Evolutionary conservation across 2,113 vertebrate species (phyloP).

Genomic region (Strix uralensis): DNA sequence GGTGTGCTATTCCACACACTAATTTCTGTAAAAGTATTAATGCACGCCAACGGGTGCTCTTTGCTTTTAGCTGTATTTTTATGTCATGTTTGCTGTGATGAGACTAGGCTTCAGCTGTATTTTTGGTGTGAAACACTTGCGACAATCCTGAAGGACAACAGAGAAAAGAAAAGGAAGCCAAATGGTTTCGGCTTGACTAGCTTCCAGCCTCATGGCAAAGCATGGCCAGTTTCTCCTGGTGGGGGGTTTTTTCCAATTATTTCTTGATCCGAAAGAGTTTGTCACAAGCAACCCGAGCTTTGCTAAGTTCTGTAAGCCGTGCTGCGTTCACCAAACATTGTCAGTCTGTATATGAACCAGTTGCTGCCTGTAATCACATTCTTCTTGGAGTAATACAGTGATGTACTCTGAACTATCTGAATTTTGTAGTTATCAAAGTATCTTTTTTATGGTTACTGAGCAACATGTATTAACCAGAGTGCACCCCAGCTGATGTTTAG

Average conservation of each 20-base stretch:
- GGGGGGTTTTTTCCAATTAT: neutral
- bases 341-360: neutral
- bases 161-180: neutral
- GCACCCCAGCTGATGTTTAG: constrained; percentile 54
- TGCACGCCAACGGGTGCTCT: neutral
- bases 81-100: neutral
- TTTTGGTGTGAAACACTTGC: neutral
- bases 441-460: constrained; percentile 58
- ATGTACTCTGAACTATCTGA: constrained; percentile 23
- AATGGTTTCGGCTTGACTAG: neutral
- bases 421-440: constrained; percentile 63
- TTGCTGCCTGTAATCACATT: neutral
- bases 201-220: neutral
- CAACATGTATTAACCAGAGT: constrained; percentile 46
- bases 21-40: neutral
- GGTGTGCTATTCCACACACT: neutral
- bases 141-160: neutral
- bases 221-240: neutral
- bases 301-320: neutral
- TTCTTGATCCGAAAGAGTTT: neutral
- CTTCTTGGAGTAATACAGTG: constrained; percentile 18
- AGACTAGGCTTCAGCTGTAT: neutral
- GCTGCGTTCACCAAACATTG: neutral
- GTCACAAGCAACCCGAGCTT: neutral
- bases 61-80: neutral